Conservation (phyloP, 2,113 vertebrate species). For the Ginglymostoma cirratum region DNA sequence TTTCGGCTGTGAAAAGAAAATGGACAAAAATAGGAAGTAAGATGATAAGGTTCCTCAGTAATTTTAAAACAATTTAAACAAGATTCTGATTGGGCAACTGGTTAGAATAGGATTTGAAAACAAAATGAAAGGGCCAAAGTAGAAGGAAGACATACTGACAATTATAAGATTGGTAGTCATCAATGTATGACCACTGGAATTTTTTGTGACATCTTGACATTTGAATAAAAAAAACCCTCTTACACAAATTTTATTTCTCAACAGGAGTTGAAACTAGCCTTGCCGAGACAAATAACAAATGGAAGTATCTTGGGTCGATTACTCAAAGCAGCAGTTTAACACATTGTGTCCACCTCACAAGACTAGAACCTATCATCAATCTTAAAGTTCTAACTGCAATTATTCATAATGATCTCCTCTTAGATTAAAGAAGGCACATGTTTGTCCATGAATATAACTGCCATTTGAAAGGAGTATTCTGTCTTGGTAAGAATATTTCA, state of each 20-base stretch:
- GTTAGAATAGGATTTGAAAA: background rate
- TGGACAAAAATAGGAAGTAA: background rate
- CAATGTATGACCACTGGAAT: background rate
- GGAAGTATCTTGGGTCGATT: background rate
- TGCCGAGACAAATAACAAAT: background rate
- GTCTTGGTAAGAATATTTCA: background rate
- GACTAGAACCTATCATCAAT: background rate
- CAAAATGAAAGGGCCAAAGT: background rate
- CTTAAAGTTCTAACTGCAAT: too few species aligned
- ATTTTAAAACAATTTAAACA: background rate
- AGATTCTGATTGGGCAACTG: background rate
- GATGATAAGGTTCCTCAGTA: background rate
- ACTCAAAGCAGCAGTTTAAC: background rate
- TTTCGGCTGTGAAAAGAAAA: background rate
- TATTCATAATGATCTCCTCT: background rate
- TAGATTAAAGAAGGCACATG: background rate
- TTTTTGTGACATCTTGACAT: background rate
- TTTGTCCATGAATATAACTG: background rate
- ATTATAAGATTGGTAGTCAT: background rate
- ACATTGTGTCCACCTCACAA: background rate
- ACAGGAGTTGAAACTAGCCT: too few species aligned
- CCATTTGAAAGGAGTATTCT: background rate
- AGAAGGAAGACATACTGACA: background rate
- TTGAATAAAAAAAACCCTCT: background rate
- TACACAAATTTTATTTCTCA: background rate